Evolutionary conservation across 2,888 invertebrate genomes (phyloP), one percentile per base, ranked within the genome.

Genomic region (Noctua fimbriata): DNA sequence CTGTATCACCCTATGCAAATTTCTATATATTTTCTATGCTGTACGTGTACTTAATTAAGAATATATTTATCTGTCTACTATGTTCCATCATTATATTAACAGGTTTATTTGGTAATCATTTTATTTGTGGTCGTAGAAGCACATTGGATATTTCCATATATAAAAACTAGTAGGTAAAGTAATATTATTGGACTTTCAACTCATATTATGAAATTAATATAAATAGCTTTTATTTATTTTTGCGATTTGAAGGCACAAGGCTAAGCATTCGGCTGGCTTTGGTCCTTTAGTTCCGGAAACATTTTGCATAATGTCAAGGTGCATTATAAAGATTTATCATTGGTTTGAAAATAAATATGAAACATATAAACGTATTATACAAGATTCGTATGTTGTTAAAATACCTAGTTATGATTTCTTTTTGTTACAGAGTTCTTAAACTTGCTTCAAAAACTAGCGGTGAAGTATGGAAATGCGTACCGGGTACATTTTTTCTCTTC

Each of bases 401-500:
- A 2, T 60, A 18, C 10, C 10, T 36, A 10, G 32, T 21, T 55
- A 72, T n/a, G 41, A 6, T 21, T 21, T 72, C 0, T 69, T 83
- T 82, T 90, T 86, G 81, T 95, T 95, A 18, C 94, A 96, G 96
- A 93, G 75, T 94, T 95, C 80, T 88, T 94, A 66, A 85, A 87
- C 52, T 83, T 92, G 18, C 32, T 94, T 18, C 83, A 89, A n/a
- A 85, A 81, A 12, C 82, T 93, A 0, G 84, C 90, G 0, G 63
- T 88, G 6, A 93, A 93, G 78, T 97, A 96, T 89, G 97, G 97
- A 0, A 89, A 91, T 2, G 90, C 94, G 7, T 95, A 88, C 84
- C 94, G 93, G 63, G 92, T 96, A 32, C 97, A 97, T 92, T 92
- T 96, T 44, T 93, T 97, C 47, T 94, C 95, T 16, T 89, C 94